These are phyloP conservation scores for Ornithorhynchus anatinus DNA, from an alignment of 2,113 vertebrate genomes.

Conservation along the genomic window DNA sequence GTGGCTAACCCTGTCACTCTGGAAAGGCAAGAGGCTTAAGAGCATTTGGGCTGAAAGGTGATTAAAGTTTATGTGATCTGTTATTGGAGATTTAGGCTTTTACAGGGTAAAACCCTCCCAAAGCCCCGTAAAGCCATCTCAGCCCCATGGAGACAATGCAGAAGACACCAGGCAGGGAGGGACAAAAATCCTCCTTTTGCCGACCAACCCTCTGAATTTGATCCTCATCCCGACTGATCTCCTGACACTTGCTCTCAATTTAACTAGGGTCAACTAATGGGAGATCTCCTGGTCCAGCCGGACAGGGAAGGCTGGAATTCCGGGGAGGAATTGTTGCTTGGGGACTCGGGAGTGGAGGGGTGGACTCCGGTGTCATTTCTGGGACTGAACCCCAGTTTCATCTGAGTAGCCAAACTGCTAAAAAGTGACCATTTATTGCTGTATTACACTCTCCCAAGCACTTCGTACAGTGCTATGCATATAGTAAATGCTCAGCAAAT, in stretches of 20 bases:
- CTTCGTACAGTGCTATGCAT: too few species aligned
- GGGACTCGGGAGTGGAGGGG: too few species aligned
- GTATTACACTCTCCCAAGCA: too few species aligned
- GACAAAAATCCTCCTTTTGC: background rate
- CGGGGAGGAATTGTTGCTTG: too few species aligned
- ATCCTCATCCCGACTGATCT: conserved; percentile 31
- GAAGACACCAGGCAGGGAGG: background rate
- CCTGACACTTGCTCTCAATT: background rate
- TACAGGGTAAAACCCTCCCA: conserved; percentile 25
- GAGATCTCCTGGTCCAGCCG: background rate
- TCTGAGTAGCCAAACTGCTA: too few species aligned
- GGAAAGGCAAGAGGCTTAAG: background rate
- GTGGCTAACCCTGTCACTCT: background rate
- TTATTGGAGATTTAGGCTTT: background rate
- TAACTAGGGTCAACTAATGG: background rate
- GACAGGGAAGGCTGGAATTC: too few species aligned
- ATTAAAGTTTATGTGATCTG: background rate
- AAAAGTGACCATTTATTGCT: too few species aligned
- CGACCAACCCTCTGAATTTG: conserved; percentile 6
- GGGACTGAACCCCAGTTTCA: too few species aligned
- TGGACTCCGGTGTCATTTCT: too few species aligned
- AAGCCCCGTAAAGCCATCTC: background rate
- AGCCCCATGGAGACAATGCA: background rate
- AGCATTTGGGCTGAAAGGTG: background rate
- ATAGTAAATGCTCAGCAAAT: too few species aligned